Percentiles rank a stretch among this genome's conserved stretches.
Evolutionary conservation across 23 tunicate species (phyloP).

Genomic region (Botrylloides violaceus): DNA sequence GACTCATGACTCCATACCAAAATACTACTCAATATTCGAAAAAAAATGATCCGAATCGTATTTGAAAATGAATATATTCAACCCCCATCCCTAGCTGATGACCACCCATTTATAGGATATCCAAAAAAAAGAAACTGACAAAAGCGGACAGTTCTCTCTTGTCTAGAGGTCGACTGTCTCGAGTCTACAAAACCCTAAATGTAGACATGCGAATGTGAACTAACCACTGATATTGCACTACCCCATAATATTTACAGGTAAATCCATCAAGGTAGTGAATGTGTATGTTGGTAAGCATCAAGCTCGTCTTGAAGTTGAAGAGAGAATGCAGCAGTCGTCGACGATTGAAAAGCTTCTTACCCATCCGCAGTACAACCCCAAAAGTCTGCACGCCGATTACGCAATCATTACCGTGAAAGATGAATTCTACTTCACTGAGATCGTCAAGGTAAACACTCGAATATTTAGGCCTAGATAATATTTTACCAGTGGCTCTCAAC

Average conservation of each 20-base stretch:
- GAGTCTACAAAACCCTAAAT: too few relatives aligned
- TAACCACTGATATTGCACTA: too few relatives aligned
- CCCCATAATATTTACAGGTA: conserved; percentile 12
- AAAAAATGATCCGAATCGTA: too few relatives aligned
- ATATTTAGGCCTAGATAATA: background rate
- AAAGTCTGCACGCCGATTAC: conserved; percentile 23
- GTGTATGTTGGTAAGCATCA: conserved; percentile 32
- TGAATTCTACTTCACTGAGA: conserved; percentile 19
- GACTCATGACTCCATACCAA: too few relatives aligned
- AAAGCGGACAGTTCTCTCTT: too few relatives aligned
- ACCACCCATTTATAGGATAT: too few relatives aligned
- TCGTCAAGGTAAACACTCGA: conserved; percentile 28
- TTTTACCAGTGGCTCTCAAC: background rate
- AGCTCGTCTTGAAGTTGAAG: conserved; percentile 6
- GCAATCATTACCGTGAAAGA: conserved; percentile 24
- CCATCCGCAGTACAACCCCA: conserved; percentile 9
- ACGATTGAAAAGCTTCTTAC: background rate
- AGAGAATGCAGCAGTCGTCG: conserved; percentile 24
- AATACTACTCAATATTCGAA: too few relatives aligned
- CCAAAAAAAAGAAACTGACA: too few relatives aligned
- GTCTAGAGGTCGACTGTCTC: too few relatives aligned
- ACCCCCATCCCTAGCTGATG: too few relatives aligned
- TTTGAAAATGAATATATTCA: too few relatives aligned
- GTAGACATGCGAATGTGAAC: too few relatives aligned
- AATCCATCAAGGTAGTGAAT: background rate